Base-by-base conservation (phyloP, 1,140 invertebrate species). In the Orussus abietinus region DNA sequence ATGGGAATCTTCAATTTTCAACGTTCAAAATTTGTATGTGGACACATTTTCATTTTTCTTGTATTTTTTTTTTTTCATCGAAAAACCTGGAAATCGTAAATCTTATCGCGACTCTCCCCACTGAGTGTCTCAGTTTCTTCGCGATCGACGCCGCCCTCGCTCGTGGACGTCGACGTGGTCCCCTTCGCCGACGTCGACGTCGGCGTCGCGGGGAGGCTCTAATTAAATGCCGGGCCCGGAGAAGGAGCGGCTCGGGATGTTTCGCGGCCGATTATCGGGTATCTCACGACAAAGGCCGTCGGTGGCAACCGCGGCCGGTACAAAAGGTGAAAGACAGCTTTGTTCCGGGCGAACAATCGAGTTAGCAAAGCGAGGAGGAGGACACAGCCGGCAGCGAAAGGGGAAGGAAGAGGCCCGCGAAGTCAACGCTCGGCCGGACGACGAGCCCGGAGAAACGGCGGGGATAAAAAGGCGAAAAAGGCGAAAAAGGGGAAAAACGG, bases 271-370 rank as follows among this genome's bases (percentile, higher is more conserved):
- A n/a, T n/a, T n/a, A n/a, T n/a, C 22, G 22, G 6, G 22, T 25
- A 7, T n/a, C 37, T 25, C 25, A 25, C 25, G 37, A 38, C 37
- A 38, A 38, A 38, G 36, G 22, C 19, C 20, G 9, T 17, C 37
- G 28, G 37, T 38, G 25, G 37, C 37, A 38, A 18, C n/a, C 15
- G 37, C 12, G 19, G 35, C 20, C 43, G 42, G 12, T 42, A 26
- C 42, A 54, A 54, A 42, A 33, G 47, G 42, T 57, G 51, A 57
- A 57, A 57, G 55, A 47, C 44, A 39, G 46, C 54, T 51, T 57
- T 57, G 55, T 57, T 49, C 38, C 53, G 36, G 43, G 35, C 42
- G 54, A 57, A 57, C 55, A 57, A 57, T 57, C 48, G 55, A 53
- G 55, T 57, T 57, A 54, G 40, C 51, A 42, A 12, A 11, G 12